Evolutionary conservation across 2,113 vertebrate genomes (phyloP).

Genomic region (Noctilio leporinus): DNA sequence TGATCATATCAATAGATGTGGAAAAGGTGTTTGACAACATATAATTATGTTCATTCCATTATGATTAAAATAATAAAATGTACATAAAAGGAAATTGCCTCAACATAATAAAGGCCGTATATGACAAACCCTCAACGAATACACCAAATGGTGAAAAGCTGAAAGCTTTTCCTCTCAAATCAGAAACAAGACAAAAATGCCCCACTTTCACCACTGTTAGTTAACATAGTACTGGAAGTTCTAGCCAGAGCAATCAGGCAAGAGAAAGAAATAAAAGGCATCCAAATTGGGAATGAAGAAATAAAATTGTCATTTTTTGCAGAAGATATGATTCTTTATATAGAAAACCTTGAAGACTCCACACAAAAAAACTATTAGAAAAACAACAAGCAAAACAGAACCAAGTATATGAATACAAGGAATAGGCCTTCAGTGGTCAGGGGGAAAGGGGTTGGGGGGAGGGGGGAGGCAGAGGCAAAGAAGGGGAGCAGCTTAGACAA

Average conservation of each 20-base stretch:
- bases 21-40: background rate
- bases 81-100: background rate
- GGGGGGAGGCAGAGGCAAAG: too few species aligned
- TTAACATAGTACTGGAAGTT: background rate
- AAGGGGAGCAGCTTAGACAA: too few species aligned
- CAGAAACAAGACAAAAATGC: background rate
- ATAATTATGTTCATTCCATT: background rate
- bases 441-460: too few species aligned
- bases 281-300: background rate
- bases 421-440: too few species aligned
- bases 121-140: background rate
- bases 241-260: background rate
- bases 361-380: background rate
- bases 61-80: background rate
- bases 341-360: background rate
- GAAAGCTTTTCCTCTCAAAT: background rate
- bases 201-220: background rate
- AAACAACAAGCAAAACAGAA: too few species aligned
- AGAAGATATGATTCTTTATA: background rate
- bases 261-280: background rate
- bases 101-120: background rate
- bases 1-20: background rate
- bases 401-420: too few species aligned
- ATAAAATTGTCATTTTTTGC: background rate
- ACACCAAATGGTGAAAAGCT: background rate